A percentile compares a stretch with the other conserved stretches of the same genome.
phyloP scores from a whole-genome alignment of 2,888 invertebrate genomes.

The Platycheirus albimanus region DNA sequence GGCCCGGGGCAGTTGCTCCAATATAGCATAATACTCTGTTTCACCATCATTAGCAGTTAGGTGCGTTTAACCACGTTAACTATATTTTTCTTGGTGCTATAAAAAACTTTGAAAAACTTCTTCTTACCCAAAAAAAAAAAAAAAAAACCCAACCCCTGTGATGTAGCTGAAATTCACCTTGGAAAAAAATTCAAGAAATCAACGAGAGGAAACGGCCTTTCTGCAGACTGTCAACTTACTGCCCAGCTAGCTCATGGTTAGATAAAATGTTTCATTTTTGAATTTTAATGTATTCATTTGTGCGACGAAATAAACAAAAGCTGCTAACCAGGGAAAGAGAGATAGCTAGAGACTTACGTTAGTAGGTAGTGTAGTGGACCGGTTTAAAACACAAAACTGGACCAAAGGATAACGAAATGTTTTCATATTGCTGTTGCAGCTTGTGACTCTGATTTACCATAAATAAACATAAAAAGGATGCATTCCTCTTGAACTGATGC shows the following conservation, averaged over 20 bases:
- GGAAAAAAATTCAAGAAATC: not conserved
- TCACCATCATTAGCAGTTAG: too few relatives aligned
- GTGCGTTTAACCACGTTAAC: too few relatives aligned
- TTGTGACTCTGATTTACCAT: conserved; percentile 36
- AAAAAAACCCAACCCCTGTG: too few relatives aligned
- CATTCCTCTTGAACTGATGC: not conserved
- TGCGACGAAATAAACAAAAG: conserved; percentile 41
- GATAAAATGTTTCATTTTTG: conserved; percentile 54
- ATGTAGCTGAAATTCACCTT: conserved; percentile 20
- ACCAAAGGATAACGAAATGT: conserved; percentile 56
- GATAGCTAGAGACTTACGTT: not conserved
- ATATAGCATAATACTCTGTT: too few relatives aligned
- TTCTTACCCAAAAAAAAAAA: too few relatives aligned
- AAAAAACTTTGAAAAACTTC: too few relatives aligned
- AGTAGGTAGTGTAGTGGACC: conserved; percentile 5
- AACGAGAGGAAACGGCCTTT: conserved; percentile 30
- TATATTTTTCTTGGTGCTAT: too few relatives aligned
- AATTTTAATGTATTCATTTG: conserved; percentile 64
- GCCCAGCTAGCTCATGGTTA: conserved; percentile 43
- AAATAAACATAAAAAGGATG: conserved; percentile 45
- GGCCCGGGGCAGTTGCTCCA: too few relatives aligned
- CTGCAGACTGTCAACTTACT: conserved; percentile 37
- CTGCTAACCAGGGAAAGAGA: conserved; percentile 6
- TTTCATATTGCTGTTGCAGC: conserved; percentile 37
- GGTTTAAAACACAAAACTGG: conserved; percentile 15